Percentiles rank a stretch among this genome's conserved stretches.
Evolutionary conservation across 2,888 invertebrate genomes (phyloP).

Genomic region (Yponomeuta cagnagella): DNA sequence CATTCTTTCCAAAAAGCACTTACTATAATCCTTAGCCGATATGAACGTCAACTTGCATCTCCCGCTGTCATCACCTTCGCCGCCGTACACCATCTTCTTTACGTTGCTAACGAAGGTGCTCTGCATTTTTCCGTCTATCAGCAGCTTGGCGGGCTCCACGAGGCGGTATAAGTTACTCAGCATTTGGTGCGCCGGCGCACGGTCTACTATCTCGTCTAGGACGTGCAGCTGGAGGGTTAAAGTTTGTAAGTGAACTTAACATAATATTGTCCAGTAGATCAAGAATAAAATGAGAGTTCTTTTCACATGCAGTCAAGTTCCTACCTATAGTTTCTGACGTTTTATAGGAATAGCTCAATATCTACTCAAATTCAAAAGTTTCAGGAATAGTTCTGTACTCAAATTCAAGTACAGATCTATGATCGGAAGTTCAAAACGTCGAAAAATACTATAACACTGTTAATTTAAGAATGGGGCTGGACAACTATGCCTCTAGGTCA

Average conservation of each 20-base stretch:
- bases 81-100: constrained; percentile 54
- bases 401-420: too few species aligned
- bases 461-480: too few species aligned
- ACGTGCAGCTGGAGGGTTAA: constrained; percentile 69
- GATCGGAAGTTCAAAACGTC: too few species aligned
- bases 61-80: constrained; percentile 35
- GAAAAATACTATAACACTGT: too few species aligned
- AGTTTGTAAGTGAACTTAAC: not conserved
- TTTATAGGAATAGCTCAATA: too few species aligned
- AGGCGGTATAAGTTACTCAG: constrained; percentile 76
- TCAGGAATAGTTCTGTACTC: too few species aligned
- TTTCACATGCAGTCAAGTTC: too few species aligned
- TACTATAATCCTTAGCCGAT: constrained; percentile 77
- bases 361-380: too few species aligned
- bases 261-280: too few species aligned
- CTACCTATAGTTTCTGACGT: too few species aligned
- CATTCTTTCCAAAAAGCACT: constrained; percentile 29
- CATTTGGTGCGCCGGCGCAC: constrained; percentile 76
- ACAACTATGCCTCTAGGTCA: too few species aligned
- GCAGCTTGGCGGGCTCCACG: constrained; percentile 72
- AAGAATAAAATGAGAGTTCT: too few species aligned
- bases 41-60: constrained; percentile 73
- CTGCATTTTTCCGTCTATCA: constrained; percentile 72
- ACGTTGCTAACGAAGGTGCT: constrained; percentile 66
- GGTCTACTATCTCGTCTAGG: constrained; percentile 81